Evolutionary conservation across 2,888 invertebrate species (phyloP).

Genomic region (Dusona sp.): DNA sequence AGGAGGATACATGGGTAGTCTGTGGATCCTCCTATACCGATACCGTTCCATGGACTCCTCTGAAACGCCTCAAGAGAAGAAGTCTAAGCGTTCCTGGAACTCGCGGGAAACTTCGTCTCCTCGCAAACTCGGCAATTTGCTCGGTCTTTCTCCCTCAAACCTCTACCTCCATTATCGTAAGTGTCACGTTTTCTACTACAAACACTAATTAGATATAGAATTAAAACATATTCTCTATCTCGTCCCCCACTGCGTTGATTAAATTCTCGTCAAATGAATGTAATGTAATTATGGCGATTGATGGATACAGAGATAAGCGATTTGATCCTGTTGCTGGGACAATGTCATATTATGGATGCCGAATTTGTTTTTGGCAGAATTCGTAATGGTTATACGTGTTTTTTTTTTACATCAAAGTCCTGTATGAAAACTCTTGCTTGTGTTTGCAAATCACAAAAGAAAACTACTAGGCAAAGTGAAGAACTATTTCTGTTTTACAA

Average conservation of each 20-base stretch:
- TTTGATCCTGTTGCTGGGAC: slow-evolving; percentile 11
- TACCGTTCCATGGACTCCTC: slow-evolving; percentile 36
- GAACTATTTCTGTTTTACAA: slow-evolving; percentile 40
- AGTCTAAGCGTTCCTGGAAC: slow-evolving; percentile 42
- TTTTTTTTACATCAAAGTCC: background rate
- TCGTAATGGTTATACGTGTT: background rate
- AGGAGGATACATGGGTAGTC: slow-evolving; percentile 57
- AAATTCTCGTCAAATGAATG: slow-evolving; percentile 3
- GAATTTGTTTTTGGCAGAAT: background rate
- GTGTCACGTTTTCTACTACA: slow-evolving; percentile 54
- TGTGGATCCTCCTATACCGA: slow-evolving; percentile 44
- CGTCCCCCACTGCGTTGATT: slow-evolving; percentile 2
- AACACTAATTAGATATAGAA: slow-evolving; percentile 56
- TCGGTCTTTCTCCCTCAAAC: slow-evolving; percentile 21
- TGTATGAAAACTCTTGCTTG: background rate
- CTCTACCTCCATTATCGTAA: slow-evolving; percentile 14
- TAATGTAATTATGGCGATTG: slow-evolving; percentile 3
- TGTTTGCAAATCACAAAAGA: background rate
- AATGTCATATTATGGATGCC: background rate
- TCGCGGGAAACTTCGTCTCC: slow-evolving; percentile 35
- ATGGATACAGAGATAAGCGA: background rate
- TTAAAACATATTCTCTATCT: slow-evolving; percentile 32
- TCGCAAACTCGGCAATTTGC: slow-evolving; percentile 61
- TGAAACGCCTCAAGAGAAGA: slow-evolving; percentile 42
- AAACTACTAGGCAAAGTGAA: slow-evolving; percentile 10